Base-by-base conservation (phyloP, 2,113 vertebrate species). In the Rynchops niger region DNA sequence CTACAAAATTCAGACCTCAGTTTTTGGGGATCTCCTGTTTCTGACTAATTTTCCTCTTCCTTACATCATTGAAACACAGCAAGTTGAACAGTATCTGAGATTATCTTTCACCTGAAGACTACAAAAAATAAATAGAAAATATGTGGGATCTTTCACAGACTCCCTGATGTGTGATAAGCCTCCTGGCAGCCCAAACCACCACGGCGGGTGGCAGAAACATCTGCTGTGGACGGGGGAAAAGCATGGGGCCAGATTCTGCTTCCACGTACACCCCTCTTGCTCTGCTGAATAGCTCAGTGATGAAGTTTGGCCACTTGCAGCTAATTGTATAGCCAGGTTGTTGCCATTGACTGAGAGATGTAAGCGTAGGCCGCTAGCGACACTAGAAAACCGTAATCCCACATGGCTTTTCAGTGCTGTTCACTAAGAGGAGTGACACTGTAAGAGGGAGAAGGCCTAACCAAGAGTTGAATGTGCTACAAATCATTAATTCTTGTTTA, bases 131-230 rank as follows among this genome's bases (percentile, higher is more conserved):
- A 55, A 62, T 17, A 32, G 36, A 52, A 89, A 65, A 67, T 25
- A 42, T 10, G 9, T 0, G 0, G 62, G n/a, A 30, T 38, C 30
- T 34, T 58, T 67, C 16, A 34, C n/a, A 59, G 43, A 11, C 15
- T 43, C 26, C 15, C 34, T 65, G 55, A 43, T 4, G 5, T 0
- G 1, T 5, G 47, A 25, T 4, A 34, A 74, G 14, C n/a, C 7
- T 56, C n/a, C 32, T 55, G n/a, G 47, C 47, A 92, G 25, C 65
- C 27, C 63, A 72, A 47, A 58, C 13, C 40, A 23, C 30, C 30
- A 50, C 0, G 0, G 23, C 0, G 0, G 4, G 19, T 45, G 32
- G 42, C 20, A 80, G 62, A 30, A 76, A 43, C 1, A 15, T 26
- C 38, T 65, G 12, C 56, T 52, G 12, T 43, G 32, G 15, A 6